A percentile compares a stretch with the other conserved stretches of the same genome.
Evolutionary conservation across 2,797 vertebrate genomes (phyloP).

Genomic region (Acanthornis magna): DNA sequence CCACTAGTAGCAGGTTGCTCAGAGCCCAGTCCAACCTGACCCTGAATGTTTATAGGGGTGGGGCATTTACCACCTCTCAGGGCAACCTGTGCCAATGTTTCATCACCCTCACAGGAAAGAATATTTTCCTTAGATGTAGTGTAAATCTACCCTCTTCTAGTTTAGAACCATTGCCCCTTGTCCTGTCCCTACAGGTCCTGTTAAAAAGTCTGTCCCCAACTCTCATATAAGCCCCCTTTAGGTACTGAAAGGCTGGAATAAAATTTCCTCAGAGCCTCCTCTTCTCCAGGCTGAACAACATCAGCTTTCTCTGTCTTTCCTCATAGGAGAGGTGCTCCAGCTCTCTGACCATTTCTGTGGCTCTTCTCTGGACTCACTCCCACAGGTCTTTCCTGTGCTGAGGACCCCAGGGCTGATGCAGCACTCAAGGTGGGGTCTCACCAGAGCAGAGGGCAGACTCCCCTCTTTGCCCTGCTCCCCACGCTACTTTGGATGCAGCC

Average conservation of each 20-base stretch:
- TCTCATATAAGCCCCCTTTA: background rate
- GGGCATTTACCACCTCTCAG: background rate
- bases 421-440: background rate
- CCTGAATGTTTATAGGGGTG: background rate
- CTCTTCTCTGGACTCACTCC: background rate
- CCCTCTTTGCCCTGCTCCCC: background rate
- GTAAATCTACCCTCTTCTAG: background rate
- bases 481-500: rapidly evolving
- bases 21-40: background rate
- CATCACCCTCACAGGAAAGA: background rate
- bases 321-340: background rate
- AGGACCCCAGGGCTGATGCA: background rate
- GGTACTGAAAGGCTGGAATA: background rate
- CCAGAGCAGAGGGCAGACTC: background rate
- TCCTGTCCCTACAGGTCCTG: background rate
- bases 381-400: background rate
- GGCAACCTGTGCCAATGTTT: background rate
- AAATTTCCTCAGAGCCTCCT: background rate
- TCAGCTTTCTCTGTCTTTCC: background rate
- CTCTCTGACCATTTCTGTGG: background rate
- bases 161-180: background rate
- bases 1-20: background rate
- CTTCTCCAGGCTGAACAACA: background rate
- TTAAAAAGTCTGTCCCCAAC: background rate
- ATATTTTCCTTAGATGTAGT: background rate